These are phyloP conservation scores for Diaprepes abbreviatus DNA, from an alignment of 2,888 invertebrate species.

Conservation along the genomic window DNA sequence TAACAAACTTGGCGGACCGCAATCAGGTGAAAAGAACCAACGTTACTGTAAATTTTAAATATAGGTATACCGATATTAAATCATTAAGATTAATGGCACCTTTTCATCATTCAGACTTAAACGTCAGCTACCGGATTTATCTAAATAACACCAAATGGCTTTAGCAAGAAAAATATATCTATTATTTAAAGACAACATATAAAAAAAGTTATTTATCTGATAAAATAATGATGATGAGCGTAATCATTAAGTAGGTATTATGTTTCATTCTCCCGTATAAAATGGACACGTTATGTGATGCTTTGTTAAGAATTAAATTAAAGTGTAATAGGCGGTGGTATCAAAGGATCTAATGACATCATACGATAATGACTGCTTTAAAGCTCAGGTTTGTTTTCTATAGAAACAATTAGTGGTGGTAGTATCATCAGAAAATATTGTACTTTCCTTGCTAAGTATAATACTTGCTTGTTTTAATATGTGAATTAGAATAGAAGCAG, in stretches of 20 bases:
- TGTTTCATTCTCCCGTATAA: constrained; percentile 19
- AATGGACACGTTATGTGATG: constrained; percentile 21
- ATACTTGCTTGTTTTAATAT: too few species aligned
- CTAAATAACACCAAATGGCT: constrained; percentile 14
- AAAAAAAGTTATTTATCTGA: constrained; percentile 22
- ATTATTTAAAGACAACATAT: constrained; percentile 6
- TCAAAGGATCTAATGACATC: constrained; percentile 27
- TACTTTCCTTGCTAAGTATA: too few species aligned
- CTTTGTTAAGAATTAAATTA: constrained; percentile 27
- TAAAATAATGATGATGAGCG: constrained; percentile 21
- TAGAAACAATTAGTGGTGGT: constrained; percentile 2
- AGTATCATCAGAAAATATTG: too few species aligned
- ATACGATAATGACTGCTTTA: constrained; percentile 20
- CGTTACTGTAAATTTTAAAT: constrained; percentile 7
- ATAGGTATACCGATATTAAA: constrained; percentile 10
- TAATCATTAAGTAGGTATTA: constrained; percentile 24
- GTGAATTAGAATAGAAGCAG: too few species aligned
- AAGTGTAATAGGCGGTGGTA: constrained; percentile 20
- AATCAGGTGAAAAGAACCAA: background rate
- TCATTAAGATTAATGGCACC: constrained; percentile 11
- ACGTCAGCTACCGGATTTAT: constrained; percentile 25
- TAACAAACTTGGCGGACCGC: too few species aligned
- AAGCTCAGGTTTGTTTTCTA: constrained; percentile 4
- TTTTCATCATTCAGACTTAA: constrained; percentile 6
- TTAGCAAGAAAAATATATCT: constrained; percentile 19